Evolutionary conservation across 53 echinoderm and acorn worm species (phyloP).

Genomic region (Luidia sarsii): DNA sequence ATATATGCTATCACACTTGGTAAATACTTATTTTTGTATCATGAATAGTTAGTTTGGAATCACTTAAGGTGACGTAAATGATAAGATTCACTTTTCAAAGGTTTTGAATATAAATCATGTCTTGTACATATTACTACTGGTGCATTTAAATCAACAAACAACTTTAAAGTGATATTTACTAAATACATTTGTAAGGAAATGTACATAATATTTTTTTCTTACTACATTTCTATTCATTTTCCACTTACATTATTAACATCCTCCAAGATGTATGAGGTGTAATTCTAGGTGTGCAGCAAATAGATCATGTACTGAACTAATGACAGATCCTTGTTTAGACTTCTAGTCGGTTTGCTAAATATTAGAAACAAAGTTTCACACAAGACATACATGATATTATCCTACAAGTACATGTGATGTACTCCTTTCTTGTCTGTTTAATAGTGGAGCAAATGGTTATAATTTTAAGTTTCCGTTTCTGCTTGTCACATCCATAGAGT

Average conservation of each 20-base stretch:
- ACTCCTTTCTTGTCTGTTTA: no score
- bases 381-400: no score
- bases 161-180: slow-evolving; percentile 15
- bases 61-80: neutral
- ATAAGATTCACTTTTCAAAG: neutral
- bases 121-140: slow-evolving; percentile 51
- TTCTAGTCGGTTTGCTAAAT: no score
- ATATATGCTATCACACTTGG: no score
- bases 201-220: slow-evolving; percentile 53
- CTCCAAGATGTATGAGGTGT: neutral
- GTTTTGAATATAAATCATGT: slow-evolving; percentile 50
- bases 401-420: no score
- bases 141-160: slow-evolving; percentile 39
- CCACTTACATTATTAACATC: neutral
- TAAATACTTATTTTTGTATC: slow-evolving; percentile 56
- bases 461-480: no score
- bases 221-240: slow-evolving; percentile 48
- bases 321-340: no score
- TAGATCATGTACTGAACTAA: no score
- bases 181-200: slow-evolving; percentile 50
- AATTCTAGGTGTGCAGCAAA: no score
- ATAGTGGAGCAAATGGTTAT: no score
- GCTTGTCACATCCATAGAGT: no score
- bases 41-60: slow-evolving; percentile 12
- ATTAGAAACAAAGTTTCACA: no score